A percentile compares a stretch with the other conserved stretches of the same genome.
Evolutionary conservation across 1,140 invertebrate species (phyloP).

Genomic region (Chrysomallon squamiferum): DNA sequence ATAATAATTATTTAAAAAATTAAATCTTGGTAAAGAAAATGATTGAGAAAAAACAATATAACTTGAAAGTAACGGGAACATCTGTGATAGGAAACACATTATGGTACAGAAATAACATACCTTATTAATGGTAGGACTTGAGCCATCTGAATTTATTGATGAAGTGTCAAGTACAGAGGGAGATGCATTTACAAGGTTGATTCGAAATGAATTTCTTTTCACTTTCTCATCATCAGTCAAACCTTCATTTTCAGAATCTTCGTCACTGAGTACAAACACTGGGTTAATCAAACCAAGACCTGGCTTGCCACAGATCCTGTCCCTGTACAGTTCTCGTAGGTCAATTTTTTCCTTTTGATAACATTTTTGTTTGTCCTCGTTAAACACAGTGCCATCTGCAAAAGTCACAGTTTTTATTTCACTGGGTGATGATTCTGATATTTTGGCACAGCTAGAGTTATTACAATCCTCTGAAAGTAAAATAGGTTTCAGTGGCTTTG

Average conservation of each 20-base stretch:
- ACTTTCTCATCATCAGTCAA: conserved; percentile 8
- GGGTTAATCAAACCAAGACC: conserved; percentile 4
- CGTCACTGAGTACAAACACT: conserved; percentile 6
- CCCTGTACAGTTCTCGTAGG: conserved; percentile 2
- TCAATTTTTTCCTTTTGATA: conserved; percentile 13
- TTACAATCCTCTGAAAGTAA: conserved; percentile 1
- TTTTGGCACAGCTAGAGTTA: neutral
- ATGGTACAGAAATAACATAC: too few species aligned
- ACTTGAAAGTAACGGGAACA: too few species aligned
- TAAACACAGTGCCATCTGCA: conserved; percentile 8
- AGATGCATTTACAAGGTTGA: neutral
- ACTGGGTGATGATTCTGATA: neutral
- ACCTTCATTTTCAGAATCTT: neutral
- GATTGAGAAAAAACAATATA: too few species aligned
- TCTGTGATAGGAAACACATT: too few species aligned
- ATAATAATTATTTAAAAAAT: too few species aligned
- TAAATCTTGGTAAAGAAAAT: too few species aligned
- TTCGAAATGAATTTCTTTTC: conserved; percentile 4
- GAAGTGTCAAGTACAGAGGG: neutral
- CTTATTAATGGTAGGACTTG: neutral
- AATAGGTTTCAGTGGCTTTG: conserved; percentile 9
- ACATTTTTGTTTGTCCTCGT: conserved; percentile 10
- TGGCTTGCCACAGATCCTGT: conserved; percentile 1
- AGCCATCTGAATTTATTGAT: neutral
- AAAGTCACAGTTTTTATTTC: conserved; percentile 7